A percentile compares a stretch with the other conserved stretches of the same genome.
phyloP scores from a whole-genome alignment of 2,113 vertebrate species.

The Opisthocomus hoazin region DNA sequence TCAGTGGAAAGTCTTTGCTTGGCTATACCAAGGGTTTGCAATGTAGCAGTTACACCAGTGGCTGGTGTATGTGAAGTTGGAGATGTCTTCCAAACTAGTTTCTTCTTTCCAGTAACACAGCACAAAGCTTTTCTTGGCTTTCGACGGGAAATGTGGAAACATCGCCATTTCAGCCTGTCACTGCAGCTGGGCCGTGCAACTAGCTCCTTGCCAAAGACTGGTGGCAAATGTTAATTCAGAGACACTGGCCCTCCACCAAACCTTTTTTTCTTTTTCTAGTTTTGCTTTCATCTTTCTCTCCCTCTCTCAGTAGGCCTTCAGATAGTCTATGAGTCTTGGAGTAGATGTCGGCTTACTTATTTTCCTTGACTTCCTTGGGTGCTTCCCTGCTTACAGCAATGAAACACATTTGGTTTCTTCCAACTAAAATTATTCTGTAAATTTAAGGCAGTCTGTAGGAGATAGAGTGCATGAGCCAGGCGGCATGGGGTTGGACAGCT shows the following conservation, averaged over 20 bases:
- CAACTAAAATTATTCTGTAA: background rate
- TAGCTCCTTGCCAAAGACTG: accelerated
- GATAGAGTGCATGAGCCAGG: background rate
- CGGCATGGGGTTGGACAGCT: accelerated
- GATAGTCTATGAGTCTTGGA: accelerated
- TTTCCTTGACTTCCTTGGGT: too few species aligned
- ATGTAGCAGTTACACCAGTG: background rate
- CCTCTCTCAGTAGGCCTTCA: too few species aligned
- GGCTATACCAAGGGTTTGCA: background rate
- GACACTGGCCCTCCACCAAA: background rate
- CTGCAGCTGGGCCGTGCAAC: background rate
- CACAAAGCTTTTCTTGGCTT: background rate
- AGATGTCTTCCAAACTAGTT: background rate
- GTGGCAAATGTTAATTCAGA: background rate
- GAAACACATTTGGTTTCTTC: background rate
- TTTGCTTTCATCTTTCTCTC: too few species aligned
- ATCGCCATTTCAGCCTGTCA: accelerated
- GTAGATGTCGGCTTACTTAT: accelerated
- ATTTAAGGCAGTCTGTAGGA: background rate
- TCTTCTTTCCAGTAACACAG: background rate
- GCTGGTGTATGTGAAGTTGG: accelerated
- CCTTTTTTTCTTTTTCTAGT: background rate
- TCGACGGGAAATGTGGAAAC: background rate
- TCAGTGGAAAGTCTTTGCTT: background rate
- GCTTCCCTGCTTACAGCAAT: background rate